phyloP scores from a whole-genome alignment of 2,113 vertebrate species.

The Arothron firmamentum region DNA sequence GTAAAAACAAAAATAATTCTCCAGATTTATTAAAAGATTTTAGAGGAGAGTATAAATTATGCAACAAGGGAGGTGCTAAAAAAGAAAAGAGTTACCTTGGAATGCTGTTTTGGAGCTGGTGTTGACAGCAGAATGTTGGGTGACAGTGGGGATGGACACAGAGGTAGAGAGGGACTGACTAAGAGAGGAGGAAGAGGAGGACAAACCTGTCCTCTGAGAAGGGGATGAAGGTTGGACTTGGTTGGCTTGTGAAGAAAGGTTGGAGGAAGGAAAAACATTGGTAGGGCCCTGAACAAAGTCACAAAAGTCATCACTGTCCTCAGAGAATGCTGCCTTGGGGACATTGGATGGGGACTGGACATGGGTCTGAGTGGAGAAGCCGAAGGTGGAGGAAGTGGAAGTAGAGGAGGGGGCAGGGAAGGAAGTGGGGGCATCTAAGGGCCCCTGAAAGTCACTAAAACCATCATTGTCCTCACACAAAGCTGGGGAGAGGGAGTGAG shows the following conservation, averaged over 20 bases:
- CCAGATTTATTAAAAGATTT: conserved; percentile 1
- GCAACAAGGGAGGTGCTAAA: conserved; percentile 30
- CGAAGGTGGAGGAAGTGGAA: conserved; percentile 69
- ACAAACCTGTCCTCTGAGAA: conserved; percentile 45
- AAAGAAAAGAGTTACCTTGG: conserved; percentile 75
- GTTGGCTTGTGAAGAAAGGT: conserved; percentile 56
- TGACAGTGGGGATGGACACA: conserved; percentile 68
- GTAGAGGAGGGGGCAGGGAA: conserved; percentile 59
- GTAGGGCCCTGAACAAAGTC: conserved; percentile 93
- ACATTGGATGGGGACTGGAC: conserved; percentile 64
- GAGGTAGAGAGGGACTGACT: conserved; percentile 59
- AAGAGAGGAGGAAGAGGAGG: conserved; percentile 42
- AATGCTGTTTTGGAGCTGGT: conserved; percentile 79
- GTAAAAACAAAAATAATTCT: conserved; percentile 9
- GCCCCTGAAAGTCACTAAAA: conserved; percentile 97
- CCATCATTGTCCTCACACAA: conserved; percentile 86
- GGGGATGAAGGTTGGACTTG: conserved; percentile 57
- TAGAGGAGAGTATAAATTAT: conserved; percentile 13
- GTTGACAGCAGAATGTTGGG: conserved; percentile 77
- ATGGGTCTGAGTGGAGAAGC: conserved; percentile 49
- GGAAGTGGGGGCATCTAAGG: conserved; percentile 74
- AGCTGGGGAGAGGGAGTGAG: conserved; percentile 79
- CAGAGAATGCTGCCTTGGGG: conserved; percentile 69
- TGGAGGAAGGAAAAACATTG: conserved; percentile 73
- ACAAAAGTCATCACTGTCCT: conserved; percentile 90